These are phyloP conservation scores for Nyctereutes procyonoides DNA, from an alignment of 2,113 vertebrate species.

Conservation along the genomic window DNA sequence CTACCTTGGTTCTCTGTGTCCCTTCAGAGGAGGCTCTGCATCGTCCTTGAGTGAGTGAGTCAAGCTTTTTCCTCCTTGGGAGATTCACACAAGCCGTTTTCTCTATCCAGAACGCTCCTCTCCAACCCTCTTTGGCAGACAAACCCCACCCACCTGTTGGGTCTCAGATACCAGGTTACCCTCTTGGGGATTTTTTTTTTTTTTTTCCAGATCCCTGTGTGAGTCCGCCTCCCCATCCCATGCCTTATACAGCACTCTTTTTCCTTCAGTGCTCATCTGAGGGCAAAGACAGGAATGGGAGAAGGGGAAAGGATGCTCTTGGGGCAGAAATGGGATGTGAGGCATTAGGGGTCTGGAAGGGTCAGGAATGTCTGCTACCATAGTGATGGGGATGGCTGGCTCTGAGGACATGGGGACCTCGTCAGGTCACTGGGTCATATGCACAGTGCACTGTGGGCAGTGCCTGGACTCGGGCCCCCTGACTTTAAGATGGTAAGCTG, in stretches of 20 bases:
- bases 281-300: not conserved
- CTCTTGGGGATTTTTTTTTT: not conserved
- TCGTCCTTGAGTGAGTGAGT: not conserved
- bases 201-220: too few species aligned
- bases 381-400: not conserved
- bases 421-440: too few species aligned
- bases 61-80: not conserved
- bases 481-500: not conserved
- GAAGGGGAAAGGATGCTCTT: rapidly evolving
- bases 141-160: not conserved
- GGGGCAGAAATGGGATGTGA: not conserved
- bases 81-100: not conserved
- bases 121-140: not conserved
- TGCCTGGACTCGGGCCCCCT: not conserved
- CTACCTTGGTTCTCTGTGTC: not conserved
- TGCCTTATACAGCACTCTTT: not conserved
- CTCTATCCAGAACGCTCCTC: not conserved
- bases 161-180: not conserved
- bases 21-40: not conserved
- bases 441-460: rapidly evolving
- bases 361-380: not conserved
- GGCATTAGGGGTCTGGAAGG: not conserved
- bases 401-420: not conserved
- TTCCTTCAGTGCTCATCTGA: not conserved
- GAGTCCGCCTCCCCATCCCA: not conserved